A percentile compares a stretch with the other conserved stretches of the same genome.
These are phyloP conservation scores for Molanna angustata DNA, from an alignment of 2,888 invertebrate genomes.

Conservation along the genomic window DNA sequence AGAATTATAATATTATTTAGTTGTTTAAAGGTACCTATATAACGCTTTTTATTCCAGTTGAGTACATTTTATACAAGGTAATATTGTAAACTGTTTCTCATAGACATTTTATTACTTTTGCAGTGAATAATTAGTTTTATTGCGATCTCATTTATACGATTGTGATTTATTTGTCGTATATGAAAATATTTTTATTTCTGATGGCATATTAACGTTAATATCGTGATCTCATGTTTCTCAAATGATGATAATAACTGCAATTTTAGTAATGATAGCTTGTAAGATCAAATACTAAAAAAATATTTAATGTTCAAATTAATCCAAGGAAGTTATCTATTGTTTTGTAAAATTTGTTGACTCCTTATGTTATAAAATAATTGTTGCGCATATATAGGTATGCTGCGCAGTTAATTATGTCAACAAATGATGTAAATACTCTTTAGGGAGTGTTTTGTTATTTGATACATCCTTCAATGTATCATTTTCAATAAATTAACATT, in stretches of 20 bases:
- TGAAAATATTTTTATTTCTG: conserved; percentile 1
- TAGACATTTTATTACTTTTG: not conserved
- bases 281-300: not conserved
- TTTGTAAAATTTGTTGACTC: no score
- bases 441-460: no score
- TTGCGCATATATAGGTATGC: no score
- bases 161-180: not conserved
- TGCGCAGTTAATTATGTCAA: no score
- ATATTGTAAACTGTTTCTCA: conserved; percentile 2
- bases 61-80: conserved; percentile 2
- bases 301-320: no score
- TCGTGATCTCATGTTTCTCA: conserved; percentile 16
- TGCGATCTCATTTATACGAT: conserved; percentile 12
- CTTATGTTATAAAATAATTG: no score
- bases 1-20: conserved; percentile 22
- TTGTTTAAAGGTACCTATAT: conserved; percentile 12
- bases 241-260: conserved; percentile 5
- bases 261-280: not conserved
- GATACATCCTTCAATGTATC: no score
- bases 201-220: conserved; percentile 9
- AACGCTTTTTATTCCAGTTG: conserved; percentile 15
- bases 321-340: no score
- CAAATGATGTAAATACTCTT: no score
- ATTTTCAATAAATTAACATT: no score
- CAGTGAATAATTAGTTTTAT: not conserved